Evolutionary conservation across 2,113 vertebrate species (phyloP).

Genomic region (Antechinus flavipes): DNA sequence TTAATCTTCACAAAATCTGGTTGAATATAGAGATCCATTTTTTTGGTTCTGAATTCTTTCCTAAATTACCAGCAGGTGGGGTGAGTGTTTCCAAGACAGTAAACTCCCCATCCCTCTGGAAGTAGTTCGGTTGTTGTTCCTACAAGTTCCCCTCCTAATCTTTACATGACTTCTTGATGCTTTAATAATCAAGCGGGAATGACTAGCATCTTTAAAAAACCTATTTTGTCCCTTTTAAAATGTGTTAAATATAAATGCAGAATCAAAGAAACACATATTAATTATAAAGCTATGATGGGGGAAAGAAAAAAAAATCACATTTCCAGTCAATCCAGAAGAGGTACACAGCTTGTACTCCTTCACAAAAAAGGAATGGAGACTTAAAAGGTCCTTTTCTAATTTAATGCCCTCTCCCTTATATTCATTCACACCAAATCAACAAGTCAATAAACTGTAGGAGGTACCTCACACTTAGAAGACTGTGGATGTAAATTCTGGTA

Average conservation of each 20-base stretch:
- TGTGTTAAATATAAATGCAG: slow-evolving; percentile 81
- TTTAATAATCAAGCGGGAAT: slow-evolving; percentile 74
- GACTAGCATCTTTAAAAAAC: slow-evolving; percentile 79
- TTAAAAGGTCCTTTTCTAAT: slow-evolving; percentile 55
- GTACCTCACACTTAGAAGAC: slow-evolving; percentile 32
- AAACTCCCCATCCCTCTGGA: slow-evolving; percentile 72
- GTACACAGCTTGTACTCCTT: slow-evolving; percentile 49
- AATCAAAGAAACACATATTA: slow-evolving; percentile 81
- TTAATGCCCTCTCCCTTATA: slow-evolving; percentile 50
- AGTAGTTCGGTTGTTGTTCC: slow-evolving; percentile 63
- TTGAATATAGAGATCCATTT: slow-evolving; percentile 31
- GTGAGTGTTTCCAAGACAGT: slow-evolving; percentile 65
- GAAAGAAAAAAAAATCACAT: slow-evolving; percentile 51
- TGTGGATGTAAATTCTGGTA: slow-evolving; percentile 46
- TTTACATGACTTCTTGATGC: slow-evolving; percentile 75
- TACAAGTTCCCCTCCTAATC: slow-evolving; percentile 78
- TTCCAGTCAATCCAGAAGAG: slow-evolving; percentile 63
- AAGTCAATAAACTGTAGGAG: background rate
- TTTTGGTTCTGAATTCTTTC: slow-evolving; percentile 62
- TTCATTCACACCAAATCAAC: background rate
- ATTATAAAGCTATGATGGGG: slow-evolving; percentile 77
- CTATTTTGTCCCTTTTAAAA: slow-evolving; percentile 82
- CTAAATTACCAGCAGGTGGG: slow-evolving; percentile 69
- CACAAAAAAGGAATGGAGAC: slow-evolving; percentile 47
- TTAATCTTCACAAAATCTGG: slow-evolving; percentile 55